Evolutionary conservation across 64 coral and sea anemone species (phyloP), one percentile per base, ranked within the genome.

Genomic region (Dendronephthya gigantea): DNA sequence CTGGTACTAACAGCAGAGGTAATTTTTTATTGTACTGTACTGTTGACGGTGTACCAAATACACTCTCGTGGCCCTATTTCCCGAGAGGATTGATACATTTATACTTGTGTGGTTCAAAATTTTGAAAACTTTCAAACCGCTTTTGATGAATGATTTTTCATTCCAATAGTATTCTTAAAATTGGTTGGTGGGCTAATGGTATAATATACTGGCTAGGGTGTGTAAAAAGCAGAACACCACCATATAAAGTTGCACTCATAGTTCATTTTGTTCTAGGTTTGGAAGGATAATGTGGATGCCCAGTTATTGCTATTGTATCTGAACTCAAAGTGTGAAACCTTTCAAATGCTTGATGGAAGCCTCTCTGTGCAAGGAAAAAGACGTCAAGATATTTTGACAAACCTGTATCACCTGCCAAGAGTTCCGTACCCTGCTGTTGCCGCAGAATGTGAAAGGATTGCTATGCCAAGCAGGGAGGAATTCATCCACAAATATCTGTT

Each of bases 401-500:
- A 93, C 81, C 31, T 93, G 30, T 93, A 87, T 87, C 75, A 49
- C 6, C 34, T 93, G 4, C 85, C 36, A 30, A 43, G 32, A 35
- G 39, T 75, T 83, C 23, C 19, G 11, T 84, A 84, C 12, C 27
- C 89, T 1, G 83, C 89, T 74, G 82, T 93, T 38, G 91, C 68
- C 28, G 16, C 84, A 10, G 39, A 23, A 25, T 93, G 91, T 86
- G 83, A 89, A 9, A 81, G 83, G 52, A 87, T 93, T 75, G 9
- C 49, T 15, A 33, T 93, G 84, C 91, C 91, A 72, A 87, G 59
- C 59, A 86, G 90, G 82, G 84, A 89, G 9, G 81, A 93, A 74
- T 93, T 93, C 36, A 52, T 93, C 13, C 23, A 90, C 2, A 48
- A 90, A 27, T 93, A 93, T 82, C 83, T 86, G n/a, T 87, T 89